A percentile compares a stretch with the other conserved stretches of the same genome.
phyloP scores from a whole-genome alignment of 2,113 vertebrate genomes.

The Callipepla squamata region DNA sequence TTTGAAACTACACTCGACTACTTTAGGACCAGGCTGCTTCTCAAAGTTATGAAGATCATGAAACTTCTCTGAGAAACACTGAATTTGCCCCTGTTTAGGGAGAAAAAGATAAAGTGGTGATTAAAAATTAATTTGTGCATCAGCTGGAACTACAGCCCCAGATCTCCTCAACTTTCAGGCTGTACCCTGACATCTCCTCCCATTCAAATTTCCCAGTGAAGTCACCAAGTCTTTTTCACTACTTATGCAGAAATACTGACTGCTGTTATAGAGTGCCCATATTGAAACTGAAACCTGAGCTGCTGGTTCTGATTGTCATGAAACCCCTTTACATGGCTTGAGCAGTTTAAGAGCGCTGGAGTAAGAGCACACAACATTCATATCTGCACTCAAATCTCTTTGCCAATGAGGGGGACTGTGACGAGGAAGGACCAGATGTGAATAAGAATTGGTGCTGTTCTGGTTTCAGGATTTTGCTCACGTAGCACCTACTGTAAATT shows the following conservation, averaged over 20 bases:
- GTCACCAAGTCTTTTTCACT: not conserved
- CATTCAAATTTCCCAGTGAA: not conserved
- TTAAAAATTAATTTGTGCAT: not conserved
- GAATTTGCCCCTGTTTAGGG: not conserved
- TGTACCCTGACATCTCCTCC: slow-evolving; percentile 16
- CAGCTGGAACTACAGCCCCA: not conserved
- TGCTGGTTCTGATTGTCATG: not conserved
- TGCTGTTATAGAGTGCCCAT: not conserved
- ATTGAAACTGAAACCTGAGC: not conserved
- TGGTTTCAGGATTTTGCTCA: not conserved
- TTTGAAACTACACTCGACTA: not conserved
- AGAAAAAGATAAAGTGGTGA: not conserved
- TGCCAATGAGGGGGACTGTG: not conserved
- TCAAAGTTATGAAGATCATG: not conserved
- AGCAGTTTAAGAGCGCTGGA: not conserved
- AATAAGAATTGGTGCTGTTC: not conserved
- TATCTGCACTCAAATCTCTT: not conserved
- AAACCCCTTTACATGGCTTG: not conserved
- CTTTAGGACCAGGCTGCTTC: not conserved
- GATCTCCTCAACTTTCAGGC: not conserved
- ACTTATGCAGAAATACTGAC: not conserved
- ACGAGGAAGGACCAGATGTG: not conserved
- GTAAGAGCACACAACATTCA: not conserved
- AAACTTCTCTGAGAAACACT: not conserved
- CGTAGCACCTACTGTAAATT: not conserved